These are phyloP conservation scores for Aplysina aerophoba DNA, from an alignment of 37 sponge, comb jelly and placozoan genomes.

Conservation along the genomic window DNA sequence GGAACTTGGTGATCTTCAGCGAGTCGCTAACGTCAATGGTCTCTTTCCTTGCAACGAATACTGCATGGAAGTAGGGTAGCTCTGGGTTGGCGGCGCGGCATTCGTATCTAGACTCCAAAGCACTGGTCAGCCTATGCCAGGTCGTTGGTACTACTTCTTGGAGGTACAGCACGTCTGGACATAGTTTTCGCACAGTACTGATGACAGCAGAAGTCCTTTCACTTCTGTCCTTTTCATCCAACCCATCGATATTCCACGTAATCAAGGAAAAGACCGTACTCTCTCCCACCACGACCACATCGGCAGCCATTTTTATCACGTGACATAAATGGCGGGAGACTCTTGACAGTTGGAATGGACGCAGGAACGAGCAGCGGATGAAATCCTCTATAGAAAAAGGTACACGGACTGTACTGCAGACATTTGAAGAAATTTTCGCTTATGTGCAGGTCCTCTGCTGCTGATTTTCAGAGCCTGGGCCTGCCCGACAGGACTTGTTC, in stretches of 20 bases:
- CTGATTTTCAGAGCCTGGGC: no score
- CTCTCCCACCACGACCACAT: no score
- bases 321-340: no score
- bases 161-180: constrained; percentile 72
- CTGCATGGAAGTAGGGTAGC: constrained; percentile 38
- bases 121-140: background rate
- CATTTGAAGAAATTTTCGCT: no score
- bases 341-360: no score
- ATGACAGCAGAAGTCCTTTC: constrained; percentile 62
- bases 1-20: constrained; percentile 32
- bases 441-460: no score
- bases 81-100: constrained; percentile 1
- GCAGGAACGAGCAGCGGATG: no score
- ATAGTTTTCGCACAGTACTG: constrained; percentile 4
- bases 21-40: background rate
- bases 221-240: constrained; percentile 51
- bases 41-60: constrained; percentile 48
- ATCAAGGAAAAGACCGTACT: constrained; percentile 33
- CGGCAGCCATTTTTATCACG: no score
- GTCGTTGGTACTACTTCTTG: constrained; percentile 69
- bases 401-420: no score
- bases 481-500: constrained; percentile 1
- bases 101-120: constrained; percentile 35
- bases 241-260: constrained; percentile 85
- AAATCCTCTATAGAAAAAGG: no score